Base-by-base conservation (phyloP, 2,888 invertebrate species). In the Trachelus stipa region DNA sequence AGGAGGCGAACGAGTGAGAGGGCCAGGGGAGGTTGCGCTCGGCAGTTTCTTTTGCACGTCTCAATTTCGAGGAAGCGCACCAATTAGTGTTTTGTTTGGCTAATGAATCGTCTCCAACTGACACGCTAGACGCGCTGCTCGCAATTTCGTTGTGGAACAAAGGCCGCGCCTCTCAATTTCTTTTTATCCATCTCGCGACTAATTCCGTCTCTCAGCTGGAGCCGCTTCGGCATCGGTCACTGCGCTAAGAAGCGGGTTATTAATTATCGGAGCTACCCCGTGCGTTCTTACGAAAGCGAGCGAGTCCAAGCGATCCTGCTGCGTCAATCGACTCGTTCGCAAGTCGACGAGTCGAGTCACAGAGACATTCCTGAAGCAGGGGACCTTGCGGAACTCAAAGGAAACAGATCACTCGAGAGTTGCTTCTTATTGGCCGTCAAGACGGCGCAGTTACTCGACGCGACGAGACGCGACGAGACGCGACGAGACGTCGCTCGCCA, bases 71-170 rank as follows among this genome's bases (percentile, higher is more conserved):
- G 81, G 85, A 87, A 85, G 84, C 85, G 84, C 84, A 88, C 87
- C 88, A 87, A 87, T 87, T 87, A 87, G 87, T 86, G 88, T 87
- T 87, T 87, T 86, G 87, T 85, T 81, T 81, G 85, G 84, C 83
- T 86, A 88, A 87, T 86, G 86, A 87, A 87, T 87, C 84, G 31
- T 40, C 40, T 40, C 40, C 15, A 40, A 40, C 40, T 40, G 40
- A 40, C 40, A 40, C 40, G 40, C 40, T 15, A 40, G 40, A 69
- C 33, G 30, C 1, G 69, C 69, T 33, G 69, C 69, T 30, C 30
- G 69, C 69, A 11, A 30, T 30, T 33, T 30, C 69, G 1, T 33
- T 33, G 0, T 3, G 30, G 69, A 69, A 69, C 69, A 69, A 69
- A 69, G n/a, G 69, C 30, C 30, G 30, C 15, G 40, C 40, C 6